Evolutionary conservation across 37 sponge, comb jelly and placozoan genomes (phyloP), one percentile per base, ranked within the genome.

Genomic region (Spongilla lacustris): DNA sequence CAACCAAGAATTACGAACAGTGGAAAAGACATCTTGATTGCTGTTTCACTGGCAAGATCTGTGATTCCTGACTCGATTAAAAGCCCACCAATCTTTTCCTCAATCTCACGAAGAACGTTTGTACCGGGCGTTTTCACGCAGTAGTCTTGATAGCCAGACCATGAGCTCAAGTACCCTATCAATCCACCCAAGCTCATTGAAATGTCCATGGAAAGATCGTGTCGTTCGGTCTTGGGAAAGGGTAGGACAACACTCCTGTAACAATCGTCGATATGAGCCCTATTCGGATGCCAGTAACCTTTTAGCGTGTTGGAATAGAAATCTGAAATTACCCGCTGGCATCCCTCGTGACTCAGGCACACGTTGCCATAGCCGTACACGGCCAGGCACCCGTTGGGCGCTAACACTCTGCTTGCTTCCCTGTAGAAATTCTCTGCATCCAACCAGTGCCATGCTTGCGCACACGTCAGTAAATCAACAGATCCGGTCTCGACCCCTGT

Each of bases 371-470:
- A 90, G 17, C 91, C 91, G 69, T 90, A 90, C 9, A 87, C 82
- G 32, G 87, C 87, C 11, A 90, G 72, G 1, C 84, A 69, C 11
- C 91, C 91, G 2, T 41, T 74, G 23, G 28, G 36, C 46, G 33
- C 71, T 46, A 90, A 66, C 9, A 90, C 82, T 33, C 91, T 76
- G 14, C 84, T 26, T 24, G 68, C 69, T 75, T 90, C 91, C 8
- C 46, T 46, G 26, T 12, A 27, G 74, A 68, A 82, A 9, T 4
- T 29, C 4, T 69, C 71, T 13, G 71, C 76, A 84, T 87, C 87
- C 27, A 90, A 19, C 91, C 91, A 90, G 67, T 90, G 91, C 68
- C 67, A 81, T 27, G 86, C 86, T 26, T 87, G 86, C 17, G 86
- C 86, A 25, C 87, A 88, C 10, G 91, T 74, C 2, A 90, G 36